Percentiles rank a stretch among this genome's conserved stretches.
These are phyloP conservation scores for Armadillidium nasatum DNA, from an alignment of 1,140 invertebrate species.

Conservation along the genomic window DNA sequence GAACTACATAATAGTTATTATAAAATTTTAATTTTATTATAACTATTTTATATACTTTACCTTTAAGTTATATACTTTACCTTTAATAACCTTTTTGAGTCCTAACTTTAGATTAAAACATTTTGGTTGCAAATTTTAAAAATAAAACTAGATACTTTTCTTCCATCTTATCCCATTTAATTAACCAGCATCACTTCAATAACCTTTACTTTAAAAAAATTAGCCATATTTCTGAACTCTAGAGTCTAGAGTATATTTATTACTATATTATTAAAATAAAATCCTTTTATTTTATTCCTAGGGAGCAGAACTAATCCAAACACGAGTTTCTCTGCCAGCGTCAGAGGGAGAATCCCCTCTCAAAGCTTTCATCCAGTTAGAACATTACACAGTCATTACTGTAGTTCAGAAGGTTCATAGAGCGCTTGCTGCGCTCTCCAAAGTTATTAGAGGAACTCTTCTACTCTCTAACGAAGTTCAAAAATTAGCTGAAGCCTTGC, in stretches of 20 bases:
- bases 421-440: conserved; percentile 59
- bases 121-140: too few relatives aligned
- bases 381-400: conserved; percentile 54
- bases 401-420: conserved; percentile 56
- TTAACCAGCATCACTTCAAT: too few relatives aligned
- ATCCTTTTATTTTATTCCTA: conserved; percentile 16
- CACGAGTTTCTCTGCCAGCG: conserved; percentile 43
- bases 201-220: too few relatives aligned
- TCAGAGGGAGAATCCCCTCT: conserved; percentile 50
- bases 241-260: neutral
- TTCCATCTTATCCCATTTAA: too few relatives aligned
- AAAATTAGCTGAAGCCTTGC: conserved; percentile 55
- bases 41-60: too few relatives aligned
- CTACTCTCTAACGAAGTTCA: conserved; percentile 55
- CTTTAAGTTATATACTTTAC: too few relatives aligned
- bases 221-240: too few relatives aligned
- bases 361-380: conserved; percentile 55
- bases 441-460: conserved; percentile 58
- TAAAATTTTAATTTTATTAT: too few relatives aligned
- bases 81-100: too few relatives aligned
- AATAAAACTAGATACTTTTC: too few relatives aligned
- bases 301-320: conserved; percentile 45
- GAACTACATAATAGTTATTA: too few relatives aligned
- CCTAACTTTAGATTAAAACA: too few relatives aligned
- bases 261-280: neutral